A percentile compares a stretch with the other conserved stretches of the same genome.
phyloP scores from a whole-genome alignment of 2,113 vertebrate genomes.

The Pachyramphus minor region DNA sequence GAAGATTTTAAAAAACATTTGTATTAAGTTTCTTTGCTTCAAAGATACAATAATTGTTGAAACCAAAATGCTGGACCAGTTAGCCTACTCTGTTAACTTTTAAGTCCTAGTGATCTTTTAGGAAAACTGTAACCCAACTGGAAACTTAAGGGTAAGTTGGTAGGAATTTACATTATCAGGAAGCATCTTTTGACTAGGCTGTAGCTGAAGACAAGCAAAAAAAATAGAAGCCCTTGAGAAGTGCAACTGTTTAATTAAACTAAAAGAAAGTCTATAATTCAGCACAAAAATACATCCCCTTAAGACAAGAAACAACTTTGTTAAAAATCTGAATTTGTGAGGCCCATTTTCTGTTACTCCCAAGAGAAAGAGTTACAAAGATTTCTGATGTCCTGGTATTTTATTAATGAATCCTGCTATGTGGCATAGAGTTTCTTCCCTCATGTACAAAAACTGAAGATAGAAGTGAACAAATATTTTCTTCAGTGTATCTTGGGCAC shows the following conservation, averaged over 20 bases:
- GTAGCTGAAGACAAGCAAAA: not conserved
- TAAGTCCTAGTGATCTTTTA: not conserved
- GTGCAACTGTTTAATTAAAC: not conserved
- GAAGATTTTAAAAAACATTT: not conserved
- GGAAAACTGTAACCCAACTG: not conserved
- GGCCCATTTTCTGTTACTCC: not conserved
- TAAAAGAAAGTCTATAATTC: not conserved
- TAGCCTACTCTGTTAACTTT: not conserved
- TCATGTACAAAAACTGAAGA: not conserved
- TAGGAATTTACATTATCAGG: not conserved
- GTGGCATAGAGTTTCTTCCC: not conserved
- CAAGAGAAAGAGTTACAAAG: not conserved
- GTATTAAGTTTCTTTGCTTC: not conserved
- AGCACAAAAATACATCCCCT: not conserved
- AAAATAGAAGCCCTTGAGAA: not conserved
- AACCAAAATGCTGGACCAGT: not conserved
- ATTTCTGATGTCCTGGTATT: not conserved
- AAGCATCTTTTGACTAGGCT: not conserved
- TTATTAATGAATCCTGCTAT: not conserved
- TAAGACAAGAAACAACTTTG: not conserved
- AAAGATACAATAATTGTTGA: not conserved
- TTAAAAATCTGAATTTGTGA: not conserved
- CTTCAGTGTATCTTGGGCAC: not conserved
- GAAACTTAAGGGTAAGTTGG: not conserved
- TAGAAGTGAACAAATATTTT: not conserved